Percentiles rank a stretch among this genome's conserved stretches.
phyloP scores from a whole-genome alignment of 2,113 vertebrate genomes.

The Dasyurus viverrinus region DNA sequence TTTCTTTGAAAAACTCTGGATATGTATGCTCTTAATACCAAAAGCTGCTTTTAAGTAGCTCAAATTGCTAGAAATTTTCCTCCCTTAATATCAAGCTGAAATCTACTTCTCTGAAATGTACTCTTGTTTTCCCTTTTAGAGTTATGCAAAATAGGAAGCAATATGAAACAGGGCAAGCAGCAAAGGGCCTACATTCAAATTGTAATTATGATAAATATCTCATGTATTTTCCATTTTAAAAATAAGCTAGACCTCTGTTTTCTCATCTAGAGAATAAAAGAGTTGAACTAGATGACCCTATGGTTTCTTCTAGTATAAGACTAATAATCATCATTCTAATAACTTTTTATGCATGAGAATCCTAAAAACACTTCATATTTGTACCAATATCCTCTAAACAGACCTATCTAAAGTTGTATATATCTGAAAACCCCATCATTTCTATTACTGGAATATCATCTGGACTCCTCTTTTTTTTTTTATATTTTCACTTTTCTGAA shows the following conservation, averaged over 20 bases:
- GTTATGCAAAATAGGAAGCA: neutral
- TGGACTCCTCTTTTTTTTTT: neutral
- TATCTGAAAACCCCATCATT: neutral
- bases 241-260: neutral
- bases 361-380: neutral
- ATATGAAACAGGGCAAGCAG: neutral
- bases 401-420: neutral
- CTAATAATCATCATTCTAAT: neutral
- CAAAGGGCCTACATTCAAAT: neutral
- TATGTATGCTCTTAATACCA: too few species aligned
- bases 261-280: neutral
- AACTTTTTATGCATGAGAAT: neutral
- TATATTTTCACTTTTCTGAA: neutral
- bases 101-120: neutral
- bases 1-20: too few species aligned
- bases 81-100: too few species aligned
- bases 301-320: neutral
- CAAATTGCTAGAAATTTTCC: too few species aligned
- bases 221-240: neutral
- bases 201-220: neutral
- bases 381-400: neutral
- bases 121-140: neutral
- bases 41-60: too few species aligned
- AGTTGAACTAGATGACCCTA: neutral
- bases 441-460: fast-evolving